A percentile compares a stretch with the other conserved stretches of the same genome.
Conservation (phyloP, 2,888 invertebrate species). For the Phoronis australis region DNA sequence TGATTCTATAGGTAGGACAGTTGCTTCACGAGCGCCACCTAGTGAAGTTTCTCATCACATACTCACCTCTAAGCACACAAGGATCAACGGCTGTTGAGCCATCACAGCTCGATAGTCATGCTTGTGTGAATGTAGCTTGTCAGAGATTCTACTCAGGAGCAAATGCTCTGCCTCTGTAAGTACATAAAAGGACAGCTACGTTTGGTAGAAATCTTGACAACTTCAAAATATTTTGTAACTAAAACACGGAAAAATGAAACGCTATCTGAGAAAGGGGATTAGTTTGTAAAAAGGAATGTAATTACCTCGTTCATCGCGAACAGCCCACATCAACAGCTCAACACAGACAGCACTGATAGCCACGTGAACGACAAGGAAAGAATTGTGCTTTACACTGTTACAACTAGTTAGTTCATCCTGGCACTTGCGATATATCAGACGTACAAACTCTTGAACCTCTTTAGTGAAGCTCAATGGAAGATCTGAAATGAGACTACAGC, state of each 20-base stretch:
- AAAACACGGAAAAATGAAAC: too few relatives aligned
- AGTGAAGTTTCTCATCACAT: too few relatives aligned
- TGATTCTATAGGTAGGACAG: too few relatives aligned
- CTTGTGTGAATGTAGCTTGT: not conserved
- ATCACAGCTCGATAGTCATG: not conserved
- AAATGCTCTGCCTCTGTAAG: not conserved
- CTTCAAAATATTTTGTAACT: too few relatives aligned
- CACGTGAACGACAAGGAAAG: constrained; percentile 69
- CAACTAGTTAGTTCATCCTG: constrained; percentile 77
- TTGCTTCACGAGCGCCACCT: too few relatives aligned
- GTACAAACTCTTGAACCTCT: constrained; percentile 86
- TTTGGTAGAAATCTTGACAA: too few relatives aligned
- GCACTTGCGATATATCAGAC: constrained; percentile 81
- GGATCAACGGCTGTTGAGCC: not conserved
- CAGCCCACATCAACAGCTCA: constrained; percentile 95
- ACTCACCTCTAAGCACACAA: not conserved
- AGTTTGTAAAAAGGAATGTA: not conserved
- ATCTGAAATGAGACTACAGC: too few relatives aligned
- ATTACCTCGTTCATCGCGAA: constrained; percentile 89
- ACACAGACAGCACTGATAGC: constrained; percentile 97
- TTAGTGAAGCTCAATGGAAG: constrained; percentile 83
- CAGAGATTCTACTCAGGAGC: not conserved
- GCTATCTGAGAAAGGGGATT: too few relatives aligned
- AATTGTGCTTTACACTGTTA: constrained; percentile 25
- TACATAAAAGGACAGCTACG: too few relatives aligned